Conservation (phyloP, 2,113 vertebrate genomes). For the Tilapia sparmanii region DNA sequence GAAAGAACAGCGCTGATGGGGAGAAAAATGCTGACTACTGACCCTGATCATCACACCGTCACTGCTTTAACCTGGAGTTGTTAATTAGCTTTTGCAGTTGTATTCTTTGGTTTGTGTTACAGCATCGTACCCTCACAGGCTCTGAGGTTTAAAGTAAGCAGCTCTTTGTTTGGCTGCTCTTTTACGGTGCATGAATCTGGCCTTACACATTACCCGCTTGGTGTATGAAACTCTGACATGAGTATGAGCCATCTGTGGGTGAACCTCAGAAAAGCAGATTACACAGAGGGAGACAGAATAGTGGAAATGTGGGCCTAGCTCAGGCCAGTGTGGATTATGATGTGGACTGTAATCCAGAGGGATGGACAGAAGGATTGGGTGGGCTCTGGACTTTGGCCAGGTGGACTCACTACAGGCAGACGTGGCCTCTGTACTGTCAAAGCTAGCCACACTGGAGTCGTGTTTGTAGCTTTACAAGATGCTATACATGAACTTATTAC, state of each 20-base stretch:
- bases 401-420: not conserved
- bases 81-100: not conserved
- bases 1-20: not conserved
- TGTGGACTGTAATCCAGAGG: constrained; percentile 56
- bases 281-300: constrained; percentile 11
- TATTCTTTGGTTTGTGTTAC: not conserved
- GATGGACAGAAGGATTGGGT: constrained; percentile 36
- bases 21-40: not conserved
- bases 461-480: not conserved
- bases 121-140: not conserved
- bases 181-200: not conserved
- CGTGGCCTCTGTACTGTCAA: not conserved
- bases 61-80: not conserved
- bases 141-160: not conserved
- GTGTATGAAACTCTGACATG: constrained; percentile 1
- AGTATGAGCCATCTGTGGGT: not conserved
- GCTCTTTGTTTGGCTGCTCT: not conserved
- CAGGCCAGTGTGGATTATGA: constrained; percentile 53
- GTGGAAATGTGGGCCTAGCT: constrained; percentile 25
- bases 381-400: constrained; percentile 28
- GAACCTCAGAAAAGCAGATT: constrained; percentile 62
- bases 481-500: not conserved
- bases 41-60: not conserved
- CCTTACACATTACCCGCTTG: not conserved
- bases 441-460: not conserved